Percentiles rank a stretch among this genome's conserved stretches.
phyloP scores from a whole-genome alignment of 2,113 vertebrate genomes.

The Aldabrachelys gigantea region DNA sequence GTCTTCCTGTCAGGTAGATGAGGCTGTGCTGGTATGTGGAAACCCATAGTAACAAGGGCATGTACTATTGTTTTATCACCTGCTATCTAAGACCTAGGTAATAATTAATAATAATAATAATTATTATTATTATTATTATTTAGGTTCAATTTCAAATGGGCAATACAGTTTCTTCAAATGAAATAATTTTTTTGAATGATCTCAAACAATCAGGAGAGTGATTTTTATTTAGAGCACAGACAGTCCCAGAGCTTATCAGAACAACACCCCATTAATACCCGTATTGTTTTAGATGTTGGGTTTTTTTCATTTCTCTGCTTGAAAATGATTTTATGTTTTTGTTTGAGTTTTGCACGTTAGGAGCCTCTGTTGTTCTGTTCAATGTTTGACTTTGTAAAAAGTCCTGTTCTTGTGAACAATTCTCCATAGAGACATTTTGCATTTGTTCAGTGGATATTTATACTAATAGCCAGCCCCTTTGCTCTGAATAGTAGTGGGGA shows the following conservation, averaged over 20 bases:
- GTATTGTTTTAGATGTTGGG: rapidly evolving
- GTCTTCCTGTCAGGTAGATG: neutral
- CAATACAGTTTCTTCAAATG: constrained; percentile 20
- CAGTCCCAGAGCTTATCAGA: neutral
- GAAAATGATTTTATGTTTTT: constrained; percentile 32
- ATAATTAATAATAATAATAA: neutral
- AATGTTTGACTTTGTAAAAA: neutral
- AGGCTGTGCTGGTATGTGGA: neutral
- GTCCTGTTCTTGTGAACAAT: constrained; percentile 2
- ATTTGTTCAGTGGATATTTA: neutral
- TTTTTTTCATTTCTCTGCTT: neutral
- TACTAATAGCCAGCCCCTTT: neutral
- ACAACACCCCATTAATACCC: neutral
- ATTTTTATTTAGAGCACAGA: neutral
- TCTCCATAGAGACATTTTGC: neutral
- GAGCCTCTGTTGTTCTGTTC: constrained; percentile 1
- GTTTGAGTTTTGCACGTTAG: neutral
- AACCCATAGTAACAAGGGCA: neutral
- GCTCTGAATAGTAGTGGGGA: neutral
- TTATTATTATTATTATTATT: neutral
- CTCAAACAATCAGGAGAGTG: neutral
- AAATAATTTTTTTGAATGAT: neutral
- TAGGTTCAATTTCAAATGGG: neutral
- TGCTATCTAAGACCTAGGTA: neutral
- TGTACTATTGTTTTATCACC: neutral